Base-by-base conservation (phyloP, 1,140 invertebrate species). In the Oryctes rhinoceros region DNA sequence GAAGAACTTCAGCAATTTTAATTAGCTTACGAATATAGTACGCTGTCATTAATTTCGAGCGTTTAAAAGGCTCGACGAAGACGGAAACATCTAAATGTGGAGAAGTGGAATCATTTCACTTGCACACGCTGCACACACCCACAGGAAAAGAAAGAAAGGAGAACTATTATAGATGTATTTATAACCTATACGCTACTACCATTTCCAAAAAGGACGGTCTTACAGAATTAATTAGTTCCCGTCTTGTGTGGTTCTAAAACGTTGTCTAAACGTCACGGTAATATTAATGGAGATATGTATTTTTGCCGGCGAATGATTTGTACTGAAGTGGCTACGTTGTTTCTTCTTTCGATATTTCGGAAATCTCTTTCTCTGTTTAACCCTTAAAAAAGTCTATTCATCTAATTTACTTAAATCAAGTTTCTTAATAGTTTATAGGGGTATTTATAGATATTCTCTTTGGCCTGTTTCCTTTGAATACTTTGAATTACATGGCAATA, bases 21-120 rank as follows among this genome's bases (percentile, higher is more conserved):
- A 71, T 71, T 71, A 71, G 65, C 37, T 71, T 71, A 71, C 65
- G 65, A 71, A 71, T 71, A 71, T 71, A 71, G 65, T 71, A 15
- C 24, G 65, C 9, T 35, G 65, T 71, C 65, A 71, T 71, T 71
- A 71, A 71, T 71, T 71, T 71, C 35, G 24, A 37, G 24, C 65
- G 65, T 71, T 71, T 71, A 71, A 71, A 71, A 35, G 20, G 20
- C 24, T 15, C 24, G 65, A 71, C 65, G 18, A 24, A 35, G 65
- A 71, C 37, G 65, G 65, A 71, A 71, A 11, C 13, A 35, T 30
- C 9, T 10, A 24, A 24, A 18, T 35, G 20, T 20, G 35, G 15
- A 59, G 53, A 59, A 59, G 53, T 59, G 15, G 15, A 59, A 59
- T 59, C 18, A 59, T 59, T 59, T 59, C 15, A 59, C 53, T 59